Conservation (phyloP, 1,140 invertebrate genomes). For the Meloidogyne exigua region DNA sequence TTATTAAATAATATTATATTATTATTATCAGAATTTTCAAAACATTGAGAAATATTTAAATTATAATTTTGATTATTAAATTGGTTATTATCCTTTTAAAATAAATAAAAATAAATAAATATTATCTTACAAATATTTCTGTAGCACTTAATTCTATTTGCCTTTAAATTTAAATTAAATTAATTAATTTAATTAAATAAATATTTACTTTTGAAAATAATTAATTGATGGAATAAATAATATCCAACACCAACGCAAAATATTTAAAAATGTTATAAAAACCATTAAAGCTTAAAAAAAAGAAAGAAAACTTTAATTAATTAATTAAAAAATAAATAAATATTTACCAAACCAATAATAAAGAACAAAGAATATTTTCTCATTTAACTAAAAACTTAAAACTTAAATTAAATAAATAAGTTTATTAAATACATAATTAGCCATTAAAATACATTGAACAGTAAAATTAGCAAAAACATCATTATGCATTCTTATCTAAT, state of each 20-base stretch:
- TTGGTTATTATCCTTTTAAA: neutral
- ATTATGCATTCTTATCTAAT: slow-evolving; percentile 13
- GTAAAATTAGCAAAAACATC: slow-evolving; percentile 18
- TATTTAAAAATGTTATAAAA: neutral
- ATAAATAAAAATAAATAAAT: neutral
- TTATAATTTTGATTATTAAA: neutral
- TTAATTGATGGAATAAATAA: slow-evolving; percentile 9
- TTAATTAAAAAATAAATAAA: neutral
- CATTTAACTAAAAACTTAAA: slow-evolving; percentile 24
- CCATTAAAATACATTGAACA: slow-evolving; percentile 24
- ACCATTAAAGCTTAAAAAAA: neutral
- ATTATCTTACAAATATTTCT: neutral
- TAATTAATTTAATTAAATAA: neutral
- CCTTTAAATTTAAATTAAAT: too few species aligned
- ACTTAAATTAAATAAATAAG: neutral
- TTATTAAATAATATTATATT: neutral
- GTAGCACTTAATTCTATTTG: neutral
- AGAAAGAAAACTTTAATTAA: neutral
- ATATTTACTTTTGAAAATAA: slow-evolving; percentile 1
- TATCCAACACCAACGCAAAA: slow-evolving; percentile 5
- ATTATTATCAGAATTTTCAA: neutral
- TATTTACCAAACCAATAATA: slow-evolving; percentile 22
- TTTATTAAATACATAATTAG: slow-evolving; percentile 9
- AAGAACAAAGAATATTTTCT: slow-evolving; percentile 22
- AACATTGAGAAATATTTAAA: neutral